Percentiles rank a stretch among this genome's conserved stretches.
Evolutionary conservation across 2,797 vertebrate genomes (phyloP).

Genomic region (Microhierax caerulescens): DNA sequence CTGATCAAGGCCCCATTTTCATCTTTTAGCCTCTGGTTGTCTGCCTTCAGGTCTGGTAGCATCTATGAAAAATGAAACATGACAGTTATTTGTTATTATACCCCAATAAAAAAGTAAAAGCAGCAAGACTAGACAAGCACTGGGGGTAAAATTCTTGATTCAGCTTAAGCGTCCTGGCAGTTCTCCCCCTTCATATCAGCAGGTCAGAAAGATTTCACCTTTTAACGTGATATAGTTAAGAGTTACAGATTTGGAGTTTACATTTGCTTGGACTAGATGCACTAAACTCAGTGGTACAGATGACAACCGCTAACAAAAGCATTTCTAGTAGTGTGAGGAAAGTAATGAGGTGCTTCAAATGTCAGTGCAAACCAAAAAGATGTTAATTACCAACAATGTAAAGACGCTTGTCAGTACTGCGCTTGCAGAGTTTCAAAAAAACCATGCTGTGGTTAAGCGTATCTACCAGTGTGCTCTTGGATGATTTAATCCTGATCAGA

Average conservation of each 20-base stretch:
- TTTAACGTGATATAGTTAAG: background rate
- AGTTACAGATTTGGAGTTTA: background rate
- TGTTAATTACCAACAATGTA: background rate
- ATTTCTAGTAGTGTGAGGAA: background rate
- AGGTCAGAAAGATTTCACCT: background rate
- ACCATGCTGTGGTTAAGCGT: constrained; percentile 19
- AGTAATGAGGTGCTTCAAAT: background rate
- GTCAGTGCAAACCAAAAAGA: background rate
- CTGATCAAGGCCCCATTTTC: constrained; percentile 99
- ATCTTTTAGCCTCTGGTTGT: constrained; percentile 99
- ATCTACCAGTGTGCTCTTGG: background rate
- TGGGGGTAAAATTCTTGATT: background rate
- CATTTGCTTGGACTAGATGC: background rate
- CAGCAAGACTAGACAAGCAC: background rate
- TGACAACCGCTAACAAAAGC: constrained; percentile 22
- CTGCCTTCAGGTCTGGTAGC: constrained; percentile 98
- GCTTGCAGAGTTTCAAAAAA: background rate
- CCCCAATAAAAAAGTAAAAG: background rate
- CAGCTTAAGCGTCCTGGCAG: background rate
- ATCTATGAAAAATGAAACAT: constrained; percentile 80
- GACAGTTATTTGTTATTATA: background rate
- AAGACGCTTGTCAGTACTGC: background rate
- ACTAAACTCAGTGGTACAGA: background rate
- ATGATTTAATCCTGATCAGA: constrained; percentile 18
- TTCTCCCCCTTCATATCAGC: background rate